A percentile compares a stretch with the other conserved stretches of the same genome.
These are phyloP conservation scores for Lamellibrachia satsuma DNA, from an alignment of 2,888 invertebrate genomes.

Conservation along the genomic window DNA sequence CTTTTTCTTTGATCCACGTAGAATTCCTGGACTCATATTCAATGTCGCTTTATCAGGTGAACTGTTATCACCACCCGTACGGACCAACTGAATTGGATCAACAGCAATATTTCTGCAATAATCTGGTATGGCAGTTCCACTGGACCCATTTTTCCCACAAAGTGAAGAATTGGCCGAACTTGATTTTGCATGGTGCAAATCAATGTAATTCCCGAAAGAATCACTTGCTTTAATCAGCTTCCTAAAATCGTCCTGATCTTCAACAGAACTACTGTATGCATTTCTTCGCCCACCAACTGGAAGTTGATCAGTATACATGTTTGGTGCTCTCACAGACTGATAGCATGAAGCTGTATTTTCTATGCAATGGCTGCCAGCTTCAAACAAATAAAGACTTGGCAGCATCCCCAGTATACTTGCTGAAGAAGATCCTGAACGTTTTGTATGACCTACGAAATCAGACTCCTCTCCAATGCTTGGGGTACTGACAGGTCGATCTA, in stretches of 20 bases:
- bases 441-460: background rate
- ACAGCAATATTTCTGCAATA: background rate
- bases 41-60: background rate
- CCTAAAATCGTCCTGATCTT: background rate
- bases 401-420: background rate
- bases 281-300: background rate
- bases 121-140: background rate
- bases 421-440: background rate
- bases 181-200: background rate
- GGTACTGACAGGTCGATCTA: background rate
- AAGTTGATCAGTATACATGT: background rate
- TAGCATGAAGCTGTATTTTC: background rate
- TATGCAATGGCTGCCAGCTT: background rate
- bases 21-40: background rate
- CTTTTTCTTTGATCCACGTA: background rate
- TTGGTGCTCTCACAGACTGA: background rate
- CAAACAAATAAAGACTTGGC: background rate
- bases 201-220: background rate
- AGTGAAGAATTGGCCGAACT: background rate
- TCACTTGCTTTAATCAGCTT: background rate
- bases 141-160: background rate
- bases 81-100: background rate
- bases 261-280: background rate
- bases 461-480: background rate
- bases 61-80: no score